phyloP scores from a whole-genome alignment of 2,888 invertebrate species.

The Tetragnatha montana region DNA sequence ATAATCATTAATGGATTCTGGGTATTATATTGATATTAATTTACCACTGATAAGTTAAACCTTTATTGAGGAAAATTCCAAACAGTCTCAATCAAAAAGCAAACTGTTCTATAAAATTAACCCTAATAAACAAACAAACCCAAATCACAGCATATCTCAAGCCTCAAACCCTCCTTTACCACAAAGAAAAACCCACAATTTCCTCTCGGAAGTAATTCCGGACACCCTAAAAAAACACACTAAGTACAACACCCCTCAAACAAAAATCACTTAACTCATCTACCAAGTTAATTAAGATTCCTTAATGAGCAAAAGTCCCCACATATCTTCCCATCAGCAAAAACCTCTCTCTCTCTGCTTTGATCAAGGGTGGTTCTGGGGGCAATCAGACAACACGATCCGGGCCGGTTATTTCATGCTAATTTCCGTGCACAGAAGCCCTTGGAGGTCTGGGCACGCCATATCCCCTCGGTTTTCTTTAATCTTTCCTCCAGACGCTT shows the following conservation, averaged over 20 bases:
- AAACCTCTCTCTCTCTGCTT: constrained; percentile 49
- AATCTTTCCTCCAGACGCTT: constrained; percentile 5
- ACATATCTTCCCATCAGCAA: constrained; percentile 30
- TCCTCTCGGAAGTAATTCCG: background rate
- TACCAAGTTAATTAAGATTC: constrained; percentile 66
- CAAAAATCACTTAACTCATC: constrained; percentile 61
- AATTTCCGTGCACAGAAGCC: constrained; percentile 60
- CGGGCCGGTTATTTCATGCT: constrained; percentile 66
- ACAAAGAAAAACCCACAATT: constrained; percentile 21
- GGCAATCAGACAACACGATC: constrained; percentile 63
- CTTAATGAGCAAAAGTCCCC: constrained; percentile 57
- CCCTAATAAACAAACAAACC: background rate
- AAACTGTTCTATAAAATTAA: background rate
- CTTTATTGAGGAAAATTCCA: too few species aligned
- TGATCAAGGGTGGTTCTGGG: constrained; percentile 45
- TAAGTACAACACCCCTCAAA: constrained; percentile 25
- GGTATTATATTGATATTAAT: too few species aligned
- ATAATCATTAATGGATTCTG: too few species aligned
- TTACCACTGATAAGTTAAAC: too few species aligned
- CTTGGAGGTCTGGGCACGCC: constrained; percentile 47
- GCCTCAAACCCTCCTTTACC: background rate
- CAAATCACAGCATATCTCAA: background rate
- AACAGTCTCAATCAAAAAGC: too few species aligned
- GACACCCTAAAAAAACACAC: background rate
- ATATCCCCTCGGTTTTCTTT: constrained; percentile 30